Evolutionary conservation across 2,797 vertebrate species (phyloP).

Genomic region (Tympanoctomys barrerae): DNA sequence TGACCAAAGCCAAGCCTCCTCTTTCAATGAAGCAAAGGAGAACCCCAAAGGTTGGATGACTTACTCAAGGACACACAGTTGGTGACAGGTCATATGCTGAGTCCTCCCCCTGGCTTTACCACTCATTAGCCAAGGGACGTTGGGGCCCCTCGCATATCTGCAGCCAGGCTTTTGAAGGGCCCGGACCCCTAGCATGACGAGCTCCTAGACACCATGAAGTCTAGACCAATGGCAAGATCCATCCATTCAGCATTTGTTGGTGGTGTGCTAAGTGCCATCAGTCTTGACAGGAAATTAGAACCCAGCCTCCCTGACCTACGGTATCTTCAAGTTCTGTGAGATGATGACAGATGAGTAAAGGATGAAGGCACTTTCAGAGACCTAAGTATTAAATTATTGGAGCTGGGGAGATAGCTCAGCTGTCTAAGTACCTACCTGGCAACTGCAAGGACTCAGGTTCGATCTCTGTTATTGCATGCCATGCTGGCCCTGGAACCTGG

Average conservation of each 20-base stretch:
- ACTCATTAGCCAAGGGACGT: not conserved
- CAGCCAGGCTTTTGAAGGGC: not conserved
- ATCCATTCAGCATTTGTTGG: not conserved
- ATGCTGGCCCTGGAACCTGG: no score
- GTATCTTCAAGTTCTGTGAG: not conserved
- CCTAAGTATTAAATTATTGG: not conserved
- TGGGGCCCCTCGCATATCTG: not conserved
- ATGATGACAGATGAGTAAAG: not conserved
- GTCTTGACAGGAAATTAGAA: not conserved
- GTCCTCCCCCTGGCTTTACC: not conserved
- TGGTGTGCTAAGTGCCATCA: not conserved
- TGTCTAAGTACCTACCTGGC: no score
- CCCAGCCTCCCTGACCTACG: not conserved
- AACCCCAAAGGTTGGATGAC: not conserved
- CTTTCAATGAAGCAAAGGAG: not conserved
- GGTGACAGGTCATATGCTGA: accelerated
- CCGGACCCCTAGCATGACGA: not conserved
- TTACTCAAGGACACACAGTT: constrained; percentile 18
- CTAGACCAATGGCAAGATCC: not conserved
- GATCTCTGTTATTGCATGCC: no score
- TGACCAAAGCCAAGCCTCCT: not conserved
- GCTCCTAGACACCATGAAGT: not conserved
- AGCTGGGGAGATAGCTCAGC: no score
- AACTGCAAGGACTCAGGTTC: no score
- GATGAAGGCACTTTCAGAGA: not conserved